Percentiles rank a stretch among this genome's conserved stretches.
Evolutionary conservation across 2,888 invertebrate genomes (phyloP).

Genomic region (Oligia strigilis): DNA sequence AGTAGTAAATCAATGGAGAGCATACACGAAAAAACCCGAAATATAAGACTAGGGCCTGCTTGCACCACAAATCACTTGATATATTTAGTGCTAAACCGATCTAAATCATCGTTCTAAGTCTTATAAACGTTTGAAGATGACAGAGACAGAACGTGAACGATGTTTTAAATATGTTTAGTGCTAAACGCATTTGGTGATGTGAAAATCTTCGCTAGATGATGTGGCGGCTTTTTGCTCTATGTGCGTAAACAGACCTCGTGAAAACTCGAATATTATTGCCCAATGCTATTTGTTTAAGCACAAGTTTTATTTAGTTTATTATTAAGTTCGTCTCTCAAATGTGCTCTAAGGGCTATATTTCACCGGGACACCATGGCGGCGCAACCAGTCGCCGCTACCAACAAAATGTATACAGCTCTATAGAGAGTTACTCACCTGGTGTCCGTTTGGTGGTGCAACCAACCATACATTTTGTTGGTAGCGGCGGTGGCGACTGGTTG

Average conservation of each 20-base stretch:
- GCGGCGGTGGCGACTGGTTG: too few relatives aligned
- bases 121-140: neutral
- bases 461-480: too few relatives aligned
- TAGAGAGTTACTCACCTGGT: too few relatives aligned
- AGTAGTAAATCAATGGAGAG: conserved; percentile 17
- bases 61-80: neutral
- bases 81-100: neutral
- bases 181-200: neutral
- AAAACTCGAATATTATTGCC: neutral
- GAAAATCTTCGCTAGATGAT: neutral
- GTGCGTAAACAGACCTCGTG: neutral
- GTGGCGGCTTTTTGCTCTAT: neutral
- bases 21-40: neutral
- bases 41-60: neutral
- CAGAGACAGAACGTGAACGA: neutral
- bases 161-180: neutral
- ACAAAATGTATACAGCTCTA: too few relatives aligned
- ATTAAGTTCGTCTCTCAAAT: neutral
- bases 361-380: too few relatives aligned
- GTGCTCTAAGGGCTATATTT: too few relatives aligned
- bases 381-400: too few relatives aligned
- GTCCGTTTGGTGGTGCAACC: too few relatives aligned
- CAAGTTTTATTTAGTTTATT: neutral
- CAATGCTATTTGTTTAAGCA: neutral
- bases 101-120: neutral